Evolutionary conservation across 2,888 invertebrate species (phyloP).

Genomic region (Apamea monoglypha): DNA sequence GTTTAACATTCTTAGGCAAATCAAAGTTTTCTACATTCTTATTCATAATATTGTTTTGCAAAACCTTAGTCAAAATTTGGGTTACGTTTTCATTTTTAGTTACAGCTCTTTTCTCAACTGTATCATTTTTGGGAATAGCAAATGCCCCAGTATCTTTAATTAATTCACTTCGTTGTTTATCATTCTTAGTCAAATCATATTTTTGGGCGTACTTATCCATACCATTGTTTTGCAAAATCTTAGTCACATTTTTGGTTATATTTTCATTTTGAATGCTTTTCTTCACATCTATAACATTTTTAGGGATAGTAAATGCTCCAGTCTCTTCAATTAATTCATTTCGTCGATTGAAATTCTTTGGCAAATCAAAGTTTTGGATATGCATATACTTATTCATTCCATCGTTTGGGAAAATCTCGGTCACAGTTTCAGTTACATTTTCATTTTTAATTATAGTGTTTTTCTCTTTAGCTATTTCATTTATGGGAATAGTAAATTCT

Average conservation of each 20-base stretch:
- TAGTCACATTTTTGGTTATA: neutral
- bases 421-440: neutral
- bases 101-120: neutral
- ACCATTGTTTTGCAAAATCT: neutral
- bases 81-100: neutral
- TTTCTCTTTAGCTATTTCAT: fast-evolving
- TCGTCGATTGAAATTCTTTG: neutral
- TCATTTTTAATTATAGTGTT: neutral
- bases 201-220: no score
- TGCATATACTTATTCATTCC: neutral
- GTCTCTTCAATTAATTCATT: neutral
- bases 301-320: neutral
- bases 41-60: no score
- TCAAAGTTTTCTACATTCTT: neutral
- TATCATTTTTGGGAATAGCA: neutral
- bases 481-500: neutral
- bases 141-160: neutral
- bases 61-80: neutral
- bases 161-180: no score
- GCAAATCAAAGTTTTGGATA: no score
- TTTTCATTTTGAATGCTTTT: neutral
- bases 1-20: neutral
- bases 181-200: no score
- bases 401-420: neutral
- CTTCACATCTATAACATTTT: fast-evolving